These are phyloP conservation scores for Urophycis tenuis DNA, from an alignment of 2,797 vertebrate genomes.

Conservation along the genomic window DNA sequence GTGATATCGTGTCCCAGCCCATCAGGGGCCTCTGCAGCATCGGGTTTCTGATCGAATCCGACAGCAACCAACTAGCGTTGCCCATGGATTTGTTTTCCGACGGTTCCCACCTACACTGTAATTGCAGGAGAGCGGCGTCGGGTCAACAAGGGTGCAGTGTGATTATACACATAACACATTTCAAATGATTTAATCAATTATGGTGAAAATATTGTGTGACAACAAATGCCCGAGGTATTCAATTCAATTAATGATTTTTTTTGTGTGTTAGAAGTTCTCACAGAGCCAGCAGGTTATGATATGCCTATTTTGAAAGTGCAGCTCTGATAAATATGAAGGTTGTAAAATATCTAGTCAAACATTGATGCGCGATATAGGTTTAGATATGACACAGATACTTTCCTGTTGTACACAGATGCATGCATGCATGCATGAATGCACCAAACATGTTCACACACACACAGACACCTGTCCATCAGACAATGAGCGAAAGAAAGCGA, in stretches of 20 bases:
- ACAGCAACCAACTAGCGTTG: too few relatives aligned
- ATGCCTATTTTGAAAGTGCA: background rate
- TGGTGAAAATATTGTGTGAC: background rate
- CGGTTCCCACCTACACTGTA: background rate
- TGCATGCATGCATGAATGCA: background rate
- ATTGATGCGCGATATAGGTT: background rate
- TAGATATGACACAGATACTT: background rate
- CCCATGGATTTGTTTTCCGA: background rate
- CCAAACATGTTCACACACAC: background rate
- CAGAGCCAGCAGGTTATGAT: background rate
- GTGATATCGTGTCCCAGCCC: background rate
- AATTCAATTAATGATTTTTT: background rate
- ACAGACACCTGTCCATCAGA: background rate
- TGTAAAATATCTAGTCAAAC: background rate
- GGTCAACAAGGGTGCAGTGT: background rate
- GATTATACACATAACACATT: background rate
- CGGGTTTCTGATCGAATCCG: too few relatives aligned
- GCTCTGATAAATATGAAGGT: background rate
- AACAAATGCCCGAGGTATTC: background rate
- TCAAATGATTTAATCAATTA: background rate
- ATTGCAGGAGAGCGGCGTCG: background rate
- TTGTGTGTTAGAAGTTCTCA: background rate
- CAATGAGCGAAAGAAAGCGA: background rate
- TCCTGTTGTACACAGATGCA: background rate
- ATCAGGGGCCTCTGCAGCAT: too few relatives aligned